Percentiles rank a stretch among this genome's conserved stretches.
These are phyloP conservation scores for Dusona sp. DNA, from an alignment of 2,888 invertebrate genomes.

Conservation along the genomic window DNA sequence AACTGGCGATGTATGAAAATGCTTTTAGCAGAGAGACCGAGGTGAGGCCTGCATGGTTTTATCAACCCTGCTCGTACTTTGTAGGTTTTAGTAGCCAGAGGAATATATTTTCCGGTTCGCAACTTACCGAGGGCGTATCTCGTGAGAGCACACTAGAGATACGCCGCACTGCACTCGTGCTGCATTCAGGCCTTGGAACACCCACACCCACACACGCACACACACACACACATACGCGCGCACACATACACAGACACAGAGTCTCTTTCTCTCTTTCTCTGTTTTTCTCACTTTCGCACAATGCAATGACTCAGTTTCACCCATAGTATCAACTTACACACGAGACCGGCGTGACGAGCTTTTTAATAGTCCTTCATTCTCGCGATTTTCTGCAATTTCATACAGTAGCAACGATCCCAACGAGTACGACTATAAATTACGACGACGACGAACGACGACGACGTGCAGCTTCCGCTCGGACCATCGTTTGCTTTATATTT, in stretches of 20 bases:
- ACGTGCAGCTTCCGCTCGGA: conserved; percentile 22
- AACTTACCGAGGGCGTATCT: conserved; percentile 52
- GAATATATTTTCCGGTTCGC: conserved; percentile 75
- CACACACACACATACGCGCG: background rate
- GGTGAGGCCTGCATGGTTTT: conserved; percentile 20
- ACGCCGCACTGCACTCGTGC: conserved; percentile 41
- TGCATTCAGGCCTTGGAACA: conserved; percentile 40
- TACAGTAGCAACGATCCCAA: conserved; percentile 35
- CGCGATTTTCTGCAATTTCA: conserved; percentile 44
- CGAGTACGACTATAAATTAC: conserved; percentile 38
- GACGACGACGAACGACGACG: conserved; percentile 45
- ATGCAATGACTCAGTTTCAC: conserved; percentile 39
- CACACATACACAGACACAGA: no score
- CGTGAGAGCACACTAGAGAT: conserved; percentile 42
- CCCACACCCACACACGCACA: background rate
- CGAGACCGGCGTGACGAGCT: conserved; percentile 3
- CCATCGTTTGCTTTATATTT: conserved; percentile 22
- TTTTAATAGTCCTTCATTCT: conserved; percentile 39
- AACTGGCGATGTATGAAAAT: conserved; percentile 66
- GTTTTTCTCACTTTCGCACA: conserved; percentile 15
- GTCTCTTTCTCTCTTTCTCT: conserved; percentile 18
- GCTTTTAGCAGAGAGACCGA: conserved; percentile 59
- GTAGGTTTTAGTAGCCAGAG: conserved; percentile 64
- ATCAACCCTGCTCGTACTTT: conserved; percentile 26
- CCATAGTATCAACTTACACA: conserved; percentile 40